phyloP scores from a whole-genome alignment of 2,113 vertebrate genomes.

The Solenodon paradoxus region DNA sequence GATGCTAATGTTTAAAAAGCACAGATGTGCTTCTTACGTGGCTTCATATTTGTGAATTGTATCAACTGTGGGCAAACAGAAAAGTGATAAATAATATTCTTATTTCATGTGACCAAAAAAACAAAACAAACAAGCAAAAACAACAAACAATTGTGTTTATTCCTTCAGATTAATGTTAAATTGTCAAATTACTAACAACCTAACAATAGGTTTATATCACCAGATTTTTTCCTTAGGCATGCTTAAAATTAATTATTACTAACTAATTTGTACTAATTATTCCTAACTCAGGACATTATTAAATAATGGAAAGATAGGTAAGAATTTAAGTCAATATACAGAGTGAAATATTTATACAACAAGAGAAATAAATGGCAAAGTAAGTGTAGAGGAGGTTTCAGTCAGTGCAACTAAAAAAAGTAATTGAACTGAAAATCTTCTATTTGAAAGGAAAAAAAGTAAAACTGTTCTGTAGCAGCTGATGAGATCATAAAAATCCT shows the following conservation, averaged over 20 bases:
- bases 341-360: neutral
- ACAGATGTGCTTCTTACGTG: neutral
- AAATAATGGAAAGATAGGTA: neutral
- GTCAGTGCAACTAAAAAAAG: neutral
- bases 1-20: neutral
- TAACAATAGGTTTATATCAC: neutral
- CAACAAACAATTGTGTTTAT: no score
- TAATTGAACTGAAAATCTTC: neutral
- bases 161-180: neutral
- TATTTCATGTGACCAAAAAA: neutral
- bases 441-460: neutral
- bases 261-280: neutral
- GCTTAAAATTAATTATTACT: neutral
- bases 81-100: neutral
- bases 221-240: neutral
- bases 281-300: neutral
- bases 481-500: neutral
- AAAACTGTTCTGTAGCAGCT: neutral
- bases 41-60: neutral
- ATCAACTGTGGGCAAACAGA: neutral
- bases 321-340: neutral
- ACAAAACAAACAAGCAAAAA: no score
- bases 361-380: neutral
- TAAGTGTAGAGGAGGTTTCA: neutral
- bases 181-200: neutral